A percentile compares a stretch with the other conserved stretches of the same genome.
Evolutionary conservation across 1,140 invertebrate genomes (phyloP).

Genomic region (Sinonovacula constricta): DNA sequence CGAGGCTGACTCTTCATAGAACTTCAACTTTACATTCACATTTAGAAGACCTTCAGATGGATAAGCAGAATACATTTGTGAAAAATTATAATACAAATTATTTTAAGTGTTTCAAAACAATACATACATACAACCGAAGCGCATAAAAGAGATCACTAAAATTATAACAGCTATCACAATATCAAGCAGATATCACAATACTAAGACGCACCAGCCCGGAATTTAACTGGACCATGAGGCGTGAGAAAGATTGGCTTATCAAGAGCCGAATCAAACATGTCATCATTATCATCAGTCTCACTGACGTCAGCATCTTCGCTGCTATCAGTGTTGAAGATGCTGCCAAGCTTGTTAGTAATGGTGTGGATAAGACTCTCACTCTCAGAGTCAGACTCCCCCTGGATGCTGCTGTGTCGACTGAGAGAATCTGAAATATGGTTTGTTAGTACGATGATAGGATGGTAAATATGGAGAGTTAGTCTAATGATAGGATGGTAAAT

Average conservation of each 20-base stretch:
- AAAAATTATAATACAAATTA: no score
- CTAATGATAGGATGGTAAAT: no score
- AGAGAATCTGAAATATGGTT: constrained; percentile 75
- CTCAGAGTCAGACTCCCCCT: constrained; percentile 88
- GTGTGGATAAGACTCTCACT: constrained; percentile 81
- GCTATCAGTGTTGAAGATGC: constrained; percentile 86
- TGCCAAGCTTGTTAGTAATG: constrained; percentile 75
- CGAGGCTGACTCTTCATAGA: no score
- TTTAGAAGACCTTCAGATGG: no score
- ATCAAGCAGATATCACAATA: no score
- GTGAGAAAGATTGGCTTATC: constrained; percentile 77
- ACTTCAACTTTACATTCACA: no score
- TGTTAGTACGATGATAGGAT: no score
- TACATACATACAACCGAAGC: background rate
- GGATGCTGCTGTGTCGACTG: constrained; percentile 80
- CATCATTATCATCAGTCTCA: constrained; percentile 80
- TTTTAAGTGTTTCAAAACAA: no score
- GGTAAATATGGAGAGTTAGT: no score
- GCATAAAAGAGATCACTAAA: no score
- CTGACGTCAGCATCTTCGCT: constrained; percentile 86
- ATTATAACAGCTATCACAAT: no score
- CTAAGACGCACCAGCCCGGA: constrained; percentile 47
- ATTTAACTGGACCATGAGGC: constrained; percentile 71
- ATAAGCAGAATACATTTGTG: no score
- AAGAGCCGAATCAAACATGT: constrained; percentile 67